Evolutionary conservation across 2,888 invertebrate genomes (phyloP), one percentile per base, ranked within the genome.

Genomic region (Willowsia nigromaculata): DNA sequence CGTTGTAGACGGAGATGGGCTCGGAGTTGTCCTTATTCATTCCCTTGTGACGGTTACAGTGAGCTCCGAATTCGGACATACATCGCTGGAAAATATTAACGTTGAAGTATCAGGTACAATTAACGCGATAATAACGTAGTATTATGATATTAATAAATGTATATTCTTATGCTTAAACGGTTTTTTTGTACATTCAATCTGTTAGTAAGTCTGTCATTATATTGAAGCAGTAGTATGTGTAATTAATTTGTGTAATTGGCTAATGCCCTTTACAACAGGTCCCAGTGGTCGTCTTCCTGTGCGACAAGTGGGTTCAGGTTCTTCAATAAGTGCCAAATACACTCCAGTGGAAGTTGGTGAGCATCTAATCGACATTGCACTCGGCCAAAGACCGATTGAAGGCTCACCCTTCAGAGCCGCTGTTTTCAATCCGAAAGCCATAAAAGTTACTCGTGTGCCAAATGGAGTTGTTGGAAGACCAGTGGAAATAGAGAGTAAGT

Each of bases 401-500:
- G 94, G 94, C 59, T 93, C 94, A 11, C 94, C 94, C 30, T 94
- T 94, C 93, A 93, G 94, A 93, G 94, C 92, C 71, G 90, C 91
- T 83, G 91, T 91, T 22, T 92, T 92, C 68, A 89, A 91, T 88
- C 90, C 90, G 18, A 89, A 90, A 89, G 91, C 92, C 68, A 92
- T 90, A 53, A 90, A 90, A 94, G 97, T 99, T 83, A 97, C 97
- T 93, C 96, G 96, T 89, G 96, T 98, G 93, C 97, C 97, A 1
- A 96, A 97, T 94, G 98, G 98, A 91, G 95, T 96, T 78, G 96
- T 99, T 84, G 98, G 98, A 92, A 96, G 97, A 94, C 97, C 98
- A 83, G 98, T 99, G 82, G 97, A 98, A 94, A 99, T 99, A 94
- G 98, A 98, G 95, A 99, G 98, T 98, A 95, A 95, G 96, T 71